Evolutionary conservation across 2,888 invertebrate species (phyloP).

Genomic region (Himalopsyche tibetana): DNA sequence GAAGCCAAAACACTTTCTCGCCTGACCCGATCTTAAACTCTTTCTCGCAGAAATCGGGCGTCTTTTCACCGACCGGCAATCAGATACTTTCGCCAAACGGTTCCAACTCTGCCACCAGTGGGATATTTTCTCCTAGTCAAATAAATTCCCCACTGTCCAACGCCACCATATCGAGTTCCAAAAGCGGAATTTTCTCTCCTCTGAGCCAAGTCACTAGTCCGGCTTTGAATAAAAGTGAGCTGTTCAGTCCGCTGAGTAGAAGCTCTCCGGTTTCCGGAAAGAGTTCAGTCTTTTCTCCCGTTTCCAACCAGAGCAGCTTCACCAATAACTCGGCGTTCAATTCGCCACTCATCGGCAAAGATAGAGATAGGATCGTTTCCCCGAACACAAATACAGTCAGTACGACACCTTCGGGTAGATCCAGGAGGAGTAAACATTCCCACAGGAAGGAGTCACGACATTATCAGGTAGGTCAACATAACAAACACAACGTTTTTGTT

Average conservation of each 20-base stretch:
- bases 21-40: constrained; percentile 68
- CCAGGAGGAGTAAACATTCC: constrained; percentile 78
- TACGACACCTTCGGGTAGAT: constrained; percentile 78
- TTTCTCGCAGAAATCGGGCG: constrained; percentile 71
- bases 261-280: constrained; percentile 75
- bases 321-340: constrained; percentile 69
- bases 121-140: constrained; percentile 77
- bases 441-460: constrained; percentile 83
- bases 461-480: constrained; percentile 77
- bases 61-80: constrained; percentile 70
- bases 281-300: constrained; percentile 74
- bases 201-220: constrained; percentile 72
- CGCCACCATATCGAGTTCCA: constrained; percentile 74
- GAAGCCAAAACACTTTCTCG: constrained; percentile 71
- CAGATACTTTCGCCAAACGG: constrained; percentile 76
- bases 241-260: constrained; percentile 75
- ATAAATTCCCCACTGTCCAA: constrained; percentile 77
- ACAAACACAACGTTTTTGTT: neutral
- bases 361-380: constrained; percentile 73
- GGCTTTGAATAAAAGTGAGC: constrained; percentile 72
- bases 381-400: constrained; percentile 75
- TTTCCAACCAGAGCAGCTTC: constrained; percentile 71
- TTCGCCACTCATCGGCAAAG: constrained; percentile 73
- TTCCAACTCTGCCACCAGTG: constrained; percentile 76
- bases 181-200: constrained; percentile 76